These are phyloP conservation scores for Parauchenoglanis punctatus DNA, from an alignment of 2,797 vertebrate genomes.

Conservation along the genomic window DNA sequence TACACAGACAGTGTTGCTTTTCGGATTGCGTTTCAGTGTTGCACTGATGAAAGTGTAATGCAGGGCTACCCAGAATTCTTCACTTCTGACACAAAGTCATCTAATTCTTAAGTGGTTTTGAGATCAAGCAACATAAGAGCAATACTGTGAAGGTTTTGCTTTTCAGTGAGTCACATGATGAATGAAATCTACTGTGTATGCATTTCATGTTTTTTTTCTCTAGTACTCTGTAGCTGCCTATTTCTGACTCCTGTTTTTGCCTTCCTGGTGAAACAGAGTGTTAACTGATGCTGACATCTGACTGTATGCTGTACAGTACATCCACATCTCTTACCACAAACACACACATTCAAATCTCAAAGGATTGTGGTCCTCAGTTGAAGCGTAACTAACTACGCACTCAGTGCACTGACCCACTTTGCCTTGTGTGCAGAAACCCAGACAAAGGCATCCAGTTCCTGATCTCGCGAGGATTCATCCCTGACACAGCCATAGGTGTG, in stretches of 20 bases:
- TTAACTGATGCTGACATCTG: conserved; percentile 7
- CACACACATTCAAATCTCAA: conserved; percentile 33
- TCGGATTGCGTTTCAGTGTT: not conserved
- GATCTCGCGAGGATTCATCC: conserved; percentile 95
- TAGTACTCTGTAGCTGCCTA: not conserved
- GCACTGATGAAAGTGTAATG: not conserved
- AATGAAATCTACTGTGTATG: not conserved
- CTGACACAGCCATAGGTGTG: conserved; percentile 96
- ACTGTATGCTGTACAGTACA: not conserved
- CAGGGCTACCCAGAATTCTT: not conserved
- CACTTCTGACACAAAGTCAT: not conserved
- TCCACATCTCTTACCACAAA: not conserved
- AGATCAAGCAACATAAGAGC: not conserved
- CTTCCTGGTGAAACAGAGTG: not conserved
- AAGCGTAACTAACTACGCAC: not conserved
- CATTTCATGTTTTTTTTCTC: not conserved
- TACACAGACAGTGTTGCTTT: not conserved
- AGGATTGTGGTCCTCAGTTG: not conserved
- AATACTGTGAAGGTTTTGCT: not conserved
- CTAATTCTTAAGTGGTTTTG: not conserved
- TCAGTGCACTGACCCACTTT: conserved; percentile 38
- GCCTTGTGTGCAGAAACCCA: conserved; percentile 84
- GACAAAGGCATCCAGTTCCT: conserved; percentile 98
- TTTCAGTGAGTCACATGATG: not conserved
- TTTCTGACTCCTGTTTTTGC: not conserved